Evolutionary conservation across 2,797 vertebrate species (phyloP), one percentile per base, ranked within the genome.

Genomic region (Eutrigla gurnardus): DNA sequence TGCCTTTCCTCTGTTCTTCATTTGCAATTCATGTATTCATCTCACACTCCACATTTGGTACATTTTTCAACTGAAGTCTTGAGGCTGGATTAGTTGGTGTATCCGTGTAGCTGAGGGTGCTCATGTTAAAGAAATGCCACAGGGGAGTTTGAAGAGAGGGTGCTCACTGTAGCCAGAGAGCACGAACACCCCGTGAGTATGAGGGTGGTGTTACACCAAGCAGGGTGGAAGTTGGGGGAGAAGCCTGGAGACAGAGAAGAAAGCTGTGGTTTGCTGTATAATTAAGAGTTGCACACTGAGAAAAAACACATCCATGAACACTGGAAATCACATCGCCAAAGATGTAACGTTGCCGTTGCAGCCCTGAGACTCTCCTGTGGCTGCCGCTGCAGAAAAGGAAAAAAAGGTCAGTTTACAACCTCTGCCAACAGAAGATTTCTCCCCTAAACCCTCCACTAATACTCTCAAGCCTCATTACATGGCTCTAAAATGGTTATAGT

Each of bases 21-120:
- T 76, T 53, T 69, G 18, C 35, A 13, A 87, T 84, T 85, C 25
- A 75, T 68, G 54, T 66, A 59, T 75, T 75, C 75, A 74, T 61
- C 39, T 47, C 49, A 66, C 72, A 75, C 25, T 73, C 43, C 54
- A 78, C 47, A 82, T 82, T 79, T 64, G 52, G 40, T 5, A 65
- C 76, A 66, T 57, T 88, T 78, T 70, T 74, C 53, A 73, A 73
- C 82, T 70, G 46, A 70, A 83, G 68, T 74, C 73, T 46, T 39
- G 63, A 83, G 61, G 69, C 52, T 80, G 60, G 43, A 35, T 79
- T 79, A 84, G 15, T 46, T 5, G 4, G 65, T 57, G 49, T 76
- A 55, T 39, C 70, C 65, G 64, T 13, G 50, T 33, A 36, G 55
- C 58, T 39, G 14, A 76, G 58, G 57, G 60, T 60, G 68, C 47